phyloP scores from a whole-genome alignment of 2,797 vertebrate genomes.

The Orientallactaga sibirica region DNA sequence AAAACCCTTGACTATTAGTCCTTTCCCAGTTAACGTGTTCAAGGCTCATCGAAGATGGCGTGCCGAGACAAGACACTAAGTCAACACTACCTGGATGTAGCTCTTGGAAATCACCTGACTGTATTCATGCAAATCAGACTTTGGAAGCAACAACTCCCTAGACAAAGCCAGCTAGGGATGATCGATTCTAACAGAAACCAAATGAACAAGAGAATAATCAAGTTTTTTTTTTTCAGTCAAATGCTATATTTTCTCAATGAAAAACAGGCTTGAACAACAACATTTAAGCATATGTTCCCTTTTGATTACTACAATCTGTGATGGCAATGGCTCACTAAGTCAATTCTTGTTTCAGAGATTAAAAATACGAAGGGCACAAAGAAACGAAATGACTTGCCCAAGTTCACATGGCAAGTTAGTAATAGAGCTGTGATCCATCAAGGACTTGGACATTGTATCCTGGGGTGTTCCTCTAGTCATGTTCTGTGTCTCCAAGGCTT shows the following conservation, averaged over 20 bases:
- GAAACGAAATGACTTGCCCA: not conserved
- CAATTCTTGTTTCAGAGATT: not conserved
- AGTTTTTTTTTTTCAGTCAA: not conserved
- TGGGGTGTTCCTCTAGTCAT: not conserved
- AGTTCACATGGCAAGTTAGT: not conserved
- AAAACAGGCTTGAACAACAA: not conserved
- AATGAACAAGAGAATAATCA: not conserved
- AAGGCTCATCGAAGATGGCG: constrained; percentile 12
- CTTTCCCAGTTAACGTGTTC: not conserved
- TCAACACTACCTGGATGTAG: not conserved
- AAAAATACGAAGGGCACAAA: not conserved
- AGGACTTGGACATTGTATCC: not conserved
- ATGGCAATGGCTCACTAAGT: not conserved
- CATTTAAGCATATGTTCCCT: constrained; percentile 23
- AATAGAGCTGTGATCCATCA: not conserved
- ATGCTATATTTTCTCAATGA: not conserved
- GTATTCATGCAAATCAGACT: not conserved
- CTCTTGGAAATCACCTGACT: constrained; percentile 29
- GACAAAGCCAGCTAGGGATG: not conserved
- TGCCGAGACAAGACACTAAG: not conserved
- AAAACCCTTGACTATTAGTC: not conserved
- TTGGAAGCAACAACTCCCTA: not conserved
- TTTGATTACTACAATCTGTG: not conserved
- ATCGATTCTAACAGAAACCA: not conserved
- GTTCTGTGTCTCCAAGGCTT: not conserved